Evolutionary conservation across 92 coral and sea anemone genomes (phyloP), one percentile per base, ranked within the genome.

Genomic region (Diadumene lineata): DNA sequence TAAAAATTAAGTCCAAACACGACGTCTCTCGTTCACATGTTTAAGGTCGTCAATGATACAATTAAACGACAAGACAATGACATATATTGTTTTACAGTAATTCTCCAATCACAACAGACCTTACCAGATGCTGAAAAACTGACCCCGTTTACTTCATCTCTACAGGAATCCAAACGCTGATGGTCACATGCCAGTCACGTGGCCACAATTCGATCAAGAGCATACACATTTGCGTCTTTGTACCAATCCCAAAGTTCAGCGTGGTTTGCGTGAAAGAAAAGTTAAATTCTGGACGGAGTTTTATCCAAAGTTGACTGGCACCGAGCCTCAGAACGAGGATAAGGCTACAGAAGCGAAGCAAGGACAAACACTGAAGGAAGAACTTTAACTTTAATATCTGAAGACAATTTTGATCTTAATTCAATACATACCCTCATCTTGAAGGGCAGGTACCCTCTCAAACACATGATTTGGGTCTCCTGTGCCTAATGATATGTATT

Each of bases 151-250:
- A n/a, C n/a, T n/a, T n/a, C n/a, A n/a, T n/a, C n/a, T n/a, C n/a
- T n/a, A n/a, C 67, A 73, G 78, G 17, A 68, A 73, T 31, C 78
- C 78, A 21, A 73, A 73, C 50, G 31, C 1, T 57, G 78, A 32
- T 32, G 78, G 43, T 29, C 21, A 31, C 28, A 38, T 34, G 1
- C 78, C 78, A 3, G 78, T 73, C 69, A 56, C 78, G 53, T 73
- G 78, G 78, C 78, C 78, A 29, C 78, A 51, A 2, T 73, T 56
- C 78, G 58, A 30, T 33, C 33, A 24, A 29, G 55, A 7, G 44
- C 78, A 73, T 23, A 68, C 27, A 23, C 69, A 73, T 33, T 31
- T 73, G 31, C 55, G 55, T 25, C 56, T 73, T 66, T 11, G 50
- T 56, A 2, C 30, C 30, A 56, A 74, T 13, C 79, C 79, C 1